Evolutionary conservation across 2,888 invertebrate species (phyloP).

Genomic region (Kryphioiulus occultus): DNA sequence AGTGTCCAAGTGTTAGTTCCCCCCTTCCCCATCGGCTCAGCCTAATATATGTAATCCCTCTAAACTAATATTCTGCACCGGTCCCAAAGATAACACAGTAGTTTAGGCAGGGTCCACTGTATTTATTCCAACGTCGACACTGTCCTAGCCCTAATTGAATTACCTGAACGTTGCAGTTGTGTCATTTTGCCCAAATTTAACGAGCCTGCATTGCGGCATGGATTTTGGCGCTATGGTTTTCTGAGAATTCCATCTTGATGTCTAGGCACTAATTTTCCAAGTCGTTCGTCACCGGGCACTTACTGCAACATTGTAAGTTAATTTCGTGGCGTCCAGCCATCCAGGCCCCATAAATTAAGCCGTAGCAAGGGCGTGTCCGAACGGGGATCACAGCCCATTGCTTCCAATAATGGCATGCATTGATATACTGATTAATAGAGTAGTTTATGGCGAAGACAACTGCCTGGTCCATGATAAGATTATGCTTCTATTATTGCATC

Average conservation of each 20-base stretch:
- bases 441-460: constrained; percentile 39
- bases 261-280: not conserved
- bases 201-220: not conserved
- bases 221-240: not conserved
- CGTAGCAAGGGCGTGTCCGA: not conserved
- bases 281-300: not conserved
- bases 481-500: constrained; percentile 20
- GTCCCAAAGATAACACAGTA: too few species aligned
- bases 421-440: constrained; percentile 36
- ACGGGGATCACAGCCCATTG: not conserved
- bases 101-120: too few species aligned
- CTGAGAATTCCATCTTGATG: not conserved
- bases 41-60: too few species aligned
- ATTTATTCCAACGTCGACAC: too few species aligned
- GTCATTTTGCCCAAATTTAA: too few species aligned
- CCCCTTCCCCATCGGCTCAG: too few species aligned
- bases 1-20: too few species aligned
- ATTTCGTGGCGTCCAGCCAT: not conserved
- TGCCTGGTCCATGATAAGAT: not conserved
- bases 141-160: too few species aligned
- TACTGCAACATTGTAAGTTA: not conserved
- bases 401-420: constrained; percentile 6
- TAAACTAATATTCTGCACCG: too few species aligned
- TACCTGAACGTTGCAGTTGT: too few species aligned
- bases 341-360: constrained; percentile 6